These are phyloP conservation scores for Syngnathus rostellatus DNA, from an alignment of 2,797 vertebrate species.

Conservation along the genomic window DNA sequence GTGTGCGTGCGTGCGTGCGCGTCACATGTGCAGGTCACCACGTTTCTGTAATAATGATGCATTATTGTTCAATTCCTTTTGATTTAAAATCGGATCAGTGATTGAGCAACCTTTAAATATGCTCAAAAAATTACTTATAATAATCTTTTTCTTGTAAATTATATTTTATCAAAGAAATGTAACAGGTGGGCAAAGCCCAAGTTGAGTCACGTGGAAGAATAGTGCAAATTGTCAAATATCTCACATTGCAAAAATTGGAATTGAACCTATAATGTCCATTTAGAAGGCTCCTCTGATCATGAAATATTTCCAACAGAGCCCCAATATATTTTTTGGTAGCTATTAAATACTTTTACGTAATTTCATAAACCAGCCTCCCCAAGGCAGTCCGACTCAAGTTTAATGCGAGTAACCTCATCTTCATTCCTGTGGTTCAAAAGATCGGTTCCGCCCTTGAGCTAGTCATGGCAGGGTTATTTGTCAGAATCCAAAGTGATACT, in stretches of 20 bases:
- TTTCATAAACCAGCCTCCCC: no score
- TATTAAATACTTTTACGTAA: background rate
- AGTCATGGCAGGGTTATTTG: background rate
- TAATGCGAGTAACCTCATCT: no score
- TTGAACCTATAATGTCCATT: background rate
- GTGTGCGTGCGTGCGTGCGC: background rate
- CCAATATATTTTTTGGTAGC: background rate
- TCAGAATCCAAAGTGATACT: background rate
- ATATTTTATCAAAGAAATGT: background rate
- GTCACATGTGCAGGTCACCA: slow-evolving; percentile 47
- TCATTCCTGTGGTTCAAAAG: background rate
- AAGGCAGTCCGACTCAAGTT: no score
- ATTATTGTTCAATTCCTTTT: slow-evolving; percentile 50
- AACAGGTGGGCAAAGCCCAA: background rate
- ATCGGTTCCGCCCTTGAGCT: background rate
- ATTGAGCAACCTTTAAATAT: slow-evolving; percentile 13
- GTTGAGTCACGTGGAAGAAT: background rate
- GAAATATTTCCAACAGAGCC: no score
- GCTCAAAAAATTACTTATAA: background rate
- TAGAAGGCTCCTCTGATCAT: no score
- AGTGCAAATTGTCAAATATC: background rate
- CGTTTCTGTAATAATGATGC: slow-evolving; percentile 58
- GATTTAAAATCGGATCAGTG: slow-evolving; percentile 57
- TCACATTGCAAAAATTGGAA: background rate
- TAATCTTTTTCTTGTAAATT: background rate